phyloP scores from a whole-genome alignment of 2,113 vertebrate genomes.

The Sporophila hypoxantha region DNA sequence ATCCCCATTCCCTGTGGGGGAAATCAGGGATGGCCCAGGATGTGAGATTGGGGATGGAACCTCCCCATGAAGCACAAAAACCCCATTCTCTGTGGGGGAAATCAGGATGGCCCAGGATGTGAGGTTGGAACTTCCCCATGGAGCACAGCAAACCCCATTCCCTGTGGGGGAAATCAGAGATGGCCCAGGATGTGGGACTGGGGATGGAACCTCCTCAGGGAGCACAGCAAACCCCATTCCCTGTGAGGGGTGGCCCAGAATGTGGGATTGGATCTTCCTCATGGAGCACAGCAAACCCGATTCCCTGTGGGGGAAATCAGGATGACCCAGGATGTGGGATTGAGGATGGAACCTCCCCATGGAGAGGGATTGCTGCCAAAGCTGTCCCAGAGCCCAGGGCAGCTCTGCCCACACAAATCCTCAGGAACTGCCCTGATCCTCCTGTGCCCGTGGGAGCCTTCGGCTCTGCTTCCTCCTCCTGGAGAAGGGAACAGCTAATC shows the following conservation, averaged over 20 bases:
- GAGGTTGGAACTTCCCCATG: no score
- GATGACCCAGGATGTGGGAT: not conserved
- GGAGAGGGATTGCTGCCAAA: not conserved
- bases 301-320: not conserved
- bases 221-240: not conserved
- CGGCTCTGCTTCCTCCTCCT: not conserved
- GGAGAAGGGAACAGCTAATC: not conserved
- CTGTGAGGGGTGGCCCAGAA: not conserved
- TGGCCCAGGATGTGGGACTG: no score
- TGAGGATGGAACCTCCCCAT: not conserved
- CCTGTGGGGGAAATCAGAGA: no score
- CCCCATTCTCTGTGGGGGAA: no score
- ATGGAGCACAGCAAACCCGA: no score
- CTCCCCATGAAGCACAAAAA: no score
- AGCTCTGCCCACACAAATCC: not conserved
- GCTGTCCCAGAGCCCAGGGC: not conserved
- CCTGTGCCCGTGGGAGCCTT: not conserved
- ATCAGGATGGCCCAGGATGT: no score
- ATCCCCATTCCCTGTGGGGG: no score
- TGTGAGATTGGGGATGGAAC: no score
- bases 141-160: no score
- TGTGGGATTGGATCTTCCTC: not conserved
- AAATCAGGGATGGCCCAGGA: no score
- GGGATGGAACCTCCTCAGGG: no score
- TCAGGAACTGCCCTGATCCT: rapidly evolving